Base-by-base conservation (phyloP, 1,140 invertebrate genomes). In the Cecropterus lyciades region DNA sequence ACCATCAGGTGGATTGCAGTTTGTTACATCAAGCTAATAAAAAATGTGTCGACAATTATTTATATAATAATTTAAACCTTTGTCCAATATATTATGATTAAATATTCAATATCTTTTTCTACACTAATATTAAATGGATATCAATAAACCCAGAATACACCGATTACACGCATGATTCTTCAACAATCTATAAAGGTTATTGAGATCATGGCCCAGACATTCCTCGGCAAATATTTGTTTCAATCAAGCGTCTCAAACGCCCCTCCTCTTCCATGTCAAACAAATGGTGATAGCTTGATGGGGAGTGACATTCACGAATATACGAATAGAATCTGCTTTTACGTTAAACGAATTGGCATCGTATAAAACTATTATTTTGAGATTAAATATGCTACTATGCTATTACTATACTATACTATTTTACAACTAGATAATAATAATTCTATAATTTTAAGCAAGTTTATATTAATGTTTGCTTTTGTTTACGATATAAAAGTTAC, bases 181-280 rank as follows among this genome's bases (percentile, higher is more conserved):
- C 9, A 62, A 6, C 45, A 37, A 48, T 62, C 16, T 62, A 45
- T 62, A 14, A 24, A 62, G 57, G 57, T 33, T 42, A 67, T 52
- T 59, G 17, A 67, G 40, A 57, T 59, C 45, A 57, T 59, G 53
- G 17, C 42, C 48, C 68, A 70, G 74, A 63, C 67, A 73, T 68
- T 83, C 71, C 73, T 75, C 66, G 57, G 74, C 82, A 86, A 88
- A 88, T 88, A 86, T 88, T 88, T 84, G 85, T 86, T 84, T 85
- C 84, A 88, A 88, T 88, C 85, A 88, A 81, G 48, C 71, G 73
- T 71, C 75, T 73, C 74, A 70, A 68, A 76, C 67, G 71, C 67
- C 72, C 76, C 69, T 72, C 72, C 64, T 73, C 72, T 65, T 74
- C 68, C 70, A 65, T 72, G 73, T 80, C 84, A 83, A 84, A 84